Evolutionary conservation across 1,140 invertebrate genomes (phyloP), one percentile per base, ranked within the genome.

Genomic region (Medauroidea extradentata): DNA sequence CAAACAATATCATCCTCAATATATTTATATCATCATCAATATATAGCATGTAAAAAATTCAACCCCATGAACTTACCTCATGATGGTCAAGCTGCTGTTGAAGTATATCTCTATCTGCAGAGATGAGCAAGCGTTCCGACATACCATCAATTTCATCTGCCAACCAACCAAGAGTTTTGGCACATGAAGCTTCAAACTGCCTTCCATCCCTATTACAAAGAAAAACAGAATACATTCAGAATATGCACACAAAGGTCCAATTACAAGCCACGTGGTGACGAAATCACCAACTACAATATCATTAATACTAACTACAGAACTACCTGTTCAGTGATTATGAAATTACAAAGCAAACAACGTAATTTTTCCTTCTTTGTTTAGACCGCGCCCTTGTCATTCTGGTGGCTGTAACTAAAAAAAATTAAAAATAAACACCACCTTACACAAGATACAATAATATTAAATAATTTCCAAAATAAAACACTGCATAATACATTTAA

Each of bases 101-200:
- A 3, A 98, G 78, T 53, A 88, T 83, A 53, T 89, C 86, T 42
- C 83, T 78, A 70, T 95, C 89, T 16, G 93, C 94, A 2, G 93
- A 96, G 11, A 98, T 86, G 18, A 91, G 74, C 27, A 91, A 75
- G 23, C 89, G 83, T 57, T 90, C 88, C 2, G 87, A 85, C 41
- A 96, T 77, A 21, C 83, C 81, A 0, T 85, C 82, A 19, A 91
- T 78, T 67, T 91, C 85, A 18, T 91, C 86, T 9, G 87, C 83
- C 0, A 98, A 75, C 94, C 94, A 96, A 41, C 91, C 89, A 23
- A 96, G 78, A 1, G 92, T 91, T 63, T 89, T 87, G 11, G 90
- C 84, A 68, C 93, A 94, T 23, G 86, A 86, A 59, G 88, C 87
- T 66, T 92, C 89, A 68, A 97, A 89, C 71, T 95, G 90, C 63